phyloP scores from a whole-genome alignment of 2,888 invertebrate species.

The Drosophila koepferae region DNA sequence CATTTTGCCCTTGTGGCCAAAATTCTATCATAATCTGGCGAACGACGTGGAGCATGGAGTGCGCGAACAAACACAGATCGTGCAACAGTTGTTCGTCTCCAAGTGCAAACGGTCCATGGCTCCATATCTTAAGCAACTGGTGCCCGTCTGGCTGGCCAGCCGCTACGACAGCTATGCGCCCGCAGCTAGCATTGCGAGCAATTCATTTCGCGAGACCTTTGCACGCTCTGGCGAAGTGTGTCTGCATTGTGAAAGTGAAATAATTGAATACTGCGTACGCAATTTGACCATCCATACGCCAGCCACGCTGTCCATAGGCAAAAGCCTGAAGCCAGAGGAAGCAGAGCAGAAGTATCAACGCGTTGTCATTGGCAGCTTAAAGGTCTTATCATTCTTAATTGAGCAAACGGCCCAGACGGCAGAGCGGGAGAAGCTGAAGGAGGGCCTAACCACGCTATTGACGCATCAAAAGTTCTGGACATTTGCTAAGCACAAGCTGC shows the following conservation, averaged over 20 bases:
- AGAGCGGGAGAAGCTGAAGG: slow-evolving; percentile 75
- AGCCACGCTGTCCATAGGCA: slow-evolving; percentile 86
- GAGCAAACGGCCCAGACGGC: slow-evolving; percentile 86
- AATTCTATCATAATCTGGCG: slow-evolving; percentile 90
- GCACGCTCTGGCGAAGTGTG: slow-evolving; percentile 93
- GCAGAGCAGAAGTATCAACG: slow-evolving; percentile 89
- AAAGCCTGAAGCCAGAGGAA: slow-evolving; percentile 88
- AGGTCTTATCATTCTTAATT: slow-evolving; percentile 88
- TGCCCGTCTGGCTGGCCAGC: slow-evolving; percentile 94
- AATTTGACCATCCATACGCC: slow-evolving; percentile 88
- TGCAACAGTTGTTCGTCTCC: slow-evolving; percentile 89
- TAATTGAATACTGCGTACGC: slow-evolving; percentile 90
- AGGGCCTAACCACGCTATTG: slow-evolving; percentile 86
- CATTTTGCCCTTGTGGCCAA: slow-evolving; percentile 93
- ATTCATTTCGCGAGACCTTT: slow-evolving; percentile 91
- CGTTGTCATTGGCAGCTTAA: slow-evolving; percentile 88
- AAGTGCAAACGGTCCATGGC: slow-evolving; percentile 92
- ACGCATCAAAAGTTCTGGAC: slow-evolving; percentile 90
- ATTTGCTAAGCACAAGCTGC: slow-evolving; percentile 87
- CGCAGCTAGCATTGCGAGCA: slow-evolving; percentile 90
- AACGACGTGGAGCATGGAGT: slow-evolving; percentile 93
- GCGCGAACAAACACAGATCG: slow-evolving; percentile 90
- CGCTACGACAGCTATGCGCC: slow-evolving; percentile 95
- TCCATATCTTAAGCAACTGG: slow-evolving; percentile 91
- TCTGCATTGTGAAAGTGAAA: slow-evolving; percentile 92